Percentiles rank a stretch among this genome's conserved stretches.
phyloP scores from a whole-genome alignment of 2,797 vertebrate genomes.

The Thripadectes ignobilis region DNA sequence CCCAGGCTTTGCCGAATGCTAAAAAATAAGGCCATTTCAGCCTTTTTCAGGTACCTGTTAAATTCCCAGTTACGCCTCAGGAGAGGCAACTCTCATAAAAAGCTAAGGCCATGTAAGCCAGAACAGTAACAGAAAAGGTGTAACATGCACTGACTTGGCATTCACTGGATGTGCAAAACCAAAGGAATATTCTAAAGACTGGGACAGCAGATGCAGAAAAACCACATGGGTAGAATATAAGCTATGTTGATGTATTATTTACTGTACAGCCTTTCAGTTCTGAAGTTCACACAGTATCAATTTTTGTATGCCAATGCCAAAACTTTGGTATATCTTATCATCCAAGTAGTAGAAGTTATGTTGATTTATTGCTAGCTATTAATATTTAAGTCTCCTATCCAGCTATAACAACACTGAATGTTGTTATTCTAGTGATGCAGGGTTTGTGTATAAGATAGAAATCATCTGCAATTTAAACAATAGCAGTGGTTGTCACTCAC shows the following conservation, averaged over 20 bases:
- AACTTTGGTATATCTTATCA: neutral
- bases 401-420: neutral
- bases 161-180: neutral
- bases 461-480: neutral
- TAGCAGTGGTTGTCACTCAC: neutral
- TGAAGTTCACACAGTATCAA: neutral
- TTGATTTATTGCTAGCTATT: neutral
- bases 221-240: neutral
- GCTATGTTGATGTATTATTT: neutral
- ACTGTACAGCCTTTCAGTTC: neutral
- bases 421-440: neutral
- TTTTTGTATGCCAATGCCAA: neutral
- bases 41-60: neutral
- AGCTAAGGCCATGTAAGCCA: neutral
- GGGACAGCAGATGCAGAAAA: neutral
- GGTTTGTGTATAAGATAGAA: neutral
- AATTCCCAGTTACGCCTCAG: neutral
- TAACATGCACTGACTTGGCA: neutral
- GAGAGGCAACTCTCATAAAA: neutral
- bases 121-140: neutral
- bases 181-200: neutral
- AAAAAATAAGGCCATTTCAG: neutral
- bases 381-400: neutral
- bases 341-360: neutral
- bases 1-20: neutral